Conservation (phyloP, 2,888 invertebrate species). For the Ditylenchus weischeri region DNA sequence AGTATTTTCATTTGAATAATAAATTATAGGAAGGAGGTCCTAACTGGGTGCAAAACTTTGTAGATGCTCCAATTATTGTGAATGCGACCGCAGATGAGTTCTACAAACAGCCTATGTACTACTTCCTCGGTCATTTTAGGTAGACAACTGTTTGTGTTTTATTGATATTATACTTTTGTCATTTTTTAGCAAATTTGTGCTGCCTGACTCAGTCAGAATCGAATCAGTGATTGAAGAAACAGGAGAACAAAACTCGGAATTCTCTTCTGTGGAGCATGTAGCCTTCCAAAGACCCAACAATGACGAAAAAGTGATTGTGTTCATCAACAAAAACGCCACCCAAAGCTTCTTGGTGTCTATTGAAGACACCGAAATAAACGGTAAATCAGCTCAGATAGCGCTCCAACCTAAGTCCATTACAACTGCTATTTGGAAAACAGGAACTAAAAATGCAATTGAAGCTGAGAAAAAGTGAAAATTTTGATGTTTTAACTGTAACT, state of each 20-base stretch:
- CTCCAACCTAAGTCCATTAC: not conserved
- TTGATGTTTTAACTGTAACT: too few relatives aligned
- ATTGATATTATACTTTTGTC: not conserved
- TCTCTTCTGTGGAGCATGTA: not conserved
- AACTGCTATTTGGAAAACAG: constrained; percentile 6
- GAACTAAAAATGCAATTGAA: too few relatives aligned
- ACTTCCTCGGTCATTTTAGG: constrained; percentile 58
- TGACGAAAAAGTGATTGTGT: not conserved
- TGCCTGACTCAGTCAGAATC: not conserved
- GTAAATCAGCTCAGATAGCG: not conserved
- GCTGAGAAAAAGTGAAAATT: too few relatives aligned
- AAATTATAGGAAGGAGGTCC: constrained; percentile 64
- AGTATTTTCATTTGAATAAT: constrained; percentile 66
- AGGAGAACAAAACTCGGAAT: not conserved
- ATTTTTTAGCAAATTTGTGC: constrained; percentile 1
- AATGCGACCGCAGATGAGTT: constrained; percentile 70
- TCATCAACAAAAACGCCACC: constrained; percentile 4
- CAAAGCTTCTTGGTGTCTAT: not conserved
- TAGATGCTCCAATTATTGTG: constrained; percentile 76
- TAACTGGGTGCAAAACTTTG: constrained; percentile 73
- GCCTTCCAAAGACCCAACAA: not conserved
- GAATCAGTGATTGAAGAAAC: not conserved
- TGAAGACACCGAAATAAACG: not conserved
- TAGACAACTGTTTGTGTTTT: too few relatives aligned
- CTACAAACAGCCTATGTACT: constrained; percentile 84